Evolutionary conservation across 2,113 vertebrate genomes (phyloP), one percentile per base, ranked within the genome.

Genomic region (Microtus richardsoni): DNA sequence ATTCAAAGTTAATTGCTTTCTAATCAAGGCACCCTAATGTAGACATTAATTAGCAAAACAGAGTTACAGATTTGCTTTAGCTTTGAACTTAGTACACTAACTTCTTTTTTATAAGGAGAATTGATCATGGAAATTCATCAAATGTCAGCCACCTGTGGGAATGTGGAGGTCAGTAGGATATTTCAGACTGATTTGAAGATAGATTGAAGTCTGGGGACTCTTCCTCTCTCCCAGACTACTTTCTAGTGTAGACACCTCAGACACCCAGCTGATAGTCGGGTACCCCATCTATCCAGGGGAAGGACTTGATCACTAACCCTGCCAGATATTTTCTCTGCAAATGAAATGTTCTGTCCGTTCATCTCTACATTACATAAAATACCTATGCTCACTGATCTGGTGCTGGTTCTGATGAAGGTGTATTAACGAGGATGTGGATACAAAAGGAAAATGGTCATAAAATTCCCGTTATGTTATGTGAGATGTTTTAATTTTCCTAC

Each of bases 1-100:
- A 73, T 93, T 88, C 95, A 73, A 93, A 86, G 60, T 84, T 74
- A 83, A 91, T 95, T 93, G 66, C 12, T 77, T 94, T 95, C 78
- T 84, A 91, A 95, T 92, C 52, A 95, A 85, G 58, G 39, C 88
- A 95, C 1, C 30, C 92, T 68, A 92, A 49, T 73, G 33, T 70
- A 89, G 17, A 64, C 73, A 93, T 88, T 93, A 83, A 85, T 16
- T 85, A 70, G 80, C 58, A 93, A 91, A 93, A 28, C 9, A 93
- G 33, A 91, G 26, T 52, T 94, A 36, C 26, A 77, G 36, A 83
- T 84, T 33, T 36, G 83, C 39, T 89, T 97, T 39, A 77, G 44
- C 91, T 88, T 66, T 91, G 24, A 96, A 89, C 66, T 86, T 89
- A 62, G 36, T 17, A 49, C 12, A 88, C 54, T 41, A 52, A 71